Evolutionary conservation across 1,140 invertebrate genomes (phyloP).

Genomic region (Drosophila tani): DNA sequence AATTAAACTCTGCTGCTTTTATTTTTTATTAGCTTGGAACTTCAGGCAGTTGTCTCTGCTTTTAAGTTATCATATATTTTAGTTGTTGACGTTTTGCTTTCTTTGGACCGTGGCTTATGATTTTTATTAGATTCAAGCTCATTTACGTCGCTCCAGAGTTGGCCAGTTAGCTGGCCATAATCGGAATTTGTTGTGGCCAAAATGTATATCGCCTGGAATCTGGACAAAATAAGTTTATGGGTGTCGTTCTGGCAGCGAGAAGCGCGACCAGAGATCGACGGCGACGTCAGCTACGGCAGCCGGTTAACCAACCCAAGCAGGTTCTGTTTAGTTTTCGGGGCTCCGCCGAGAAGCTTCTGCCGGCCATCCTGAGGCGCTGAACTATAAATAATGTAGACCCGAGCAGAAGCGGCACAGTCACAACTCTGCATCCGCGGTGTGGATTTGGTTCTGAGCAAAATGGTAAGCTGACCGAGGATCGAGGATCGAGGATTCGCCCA

Average conservation of each 20-base stretch:
- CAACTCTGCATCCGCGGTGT: conserved; percentile 78
- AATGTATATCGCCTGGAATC: conserved; percentile 66
- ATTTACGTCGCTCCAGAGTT: conserved; percentile 32
- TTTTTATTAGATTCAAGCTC: conserved; percentile 52
- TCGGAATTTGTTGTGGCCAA: conserved; percentile 58
- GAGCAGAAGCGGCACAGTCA: conserved; percentile 70
- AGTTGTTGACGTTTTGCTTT: conserved; percentile 34
- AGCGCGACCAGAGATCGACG: conserved; percentile 8
- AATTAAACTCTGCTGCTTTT: conserved; percentile 38
- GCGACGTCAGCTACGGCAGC: conserved; percentile 48
- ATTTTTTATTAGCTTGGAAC: conserved; percentile 14
- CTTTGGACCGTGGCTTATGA: conserved; percentile 46
- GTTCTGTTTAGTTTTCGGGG: conserved; percentile 72
- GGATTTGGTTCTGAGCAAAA: conserved; percentile 78
- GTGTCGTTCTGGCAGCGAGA: conserved; percentile 48
- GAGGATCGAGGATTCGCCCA: conserved; percentile 19
- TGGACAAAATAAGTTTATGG: conserved; percentile 73
- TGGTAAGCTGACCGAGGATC: conserved; percentile 62
- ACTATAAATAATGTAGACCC: conserved; percentile 82
- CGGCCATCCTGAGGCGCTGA: conserved; percentile 71
- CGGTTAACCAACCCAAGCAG: conserved; percentile 76
- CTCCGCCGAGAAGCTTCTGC: conserved; percentile 76
- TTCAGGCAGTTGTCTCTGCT: conserved; percentile 22
- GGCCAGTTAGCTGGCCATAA: neutral
- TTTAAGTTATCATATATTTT: conserved; percentile 42